Evolutionary conservation across 2,113 vertebrate genomes (phyloP).

Genomic region (Dromaius novaehollandiae): DNA sequence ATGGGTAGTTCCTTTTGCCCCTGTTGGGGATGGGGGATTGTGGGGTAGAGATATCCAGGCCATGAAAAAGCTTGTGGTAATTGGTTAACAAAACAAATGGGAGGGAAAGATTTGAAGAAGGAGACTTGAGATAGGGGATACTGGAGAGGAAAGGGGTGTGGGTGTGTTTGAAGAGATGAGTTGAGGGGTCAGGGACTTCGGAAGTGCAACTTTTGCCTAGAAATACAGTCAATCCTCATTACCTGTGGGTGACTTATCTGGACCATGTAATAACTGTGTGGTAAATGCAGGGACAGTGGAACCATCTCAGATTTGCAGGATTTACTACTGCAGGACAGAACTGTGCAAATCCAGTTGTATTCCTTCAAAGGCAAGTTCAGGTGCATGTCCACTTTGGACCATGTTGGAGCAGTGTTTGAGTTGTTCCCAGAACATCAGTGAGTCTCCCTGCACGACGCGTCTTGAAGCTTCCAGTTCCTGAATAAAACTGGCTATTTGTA

Average conservation of each 20-base stretch:
- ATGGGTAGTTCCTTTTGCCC: background rate
- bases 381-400: accelerated
- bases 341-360: background rate
- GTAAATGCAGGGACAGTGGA: background rate
- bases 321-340: background rate
- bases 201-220: background rate
- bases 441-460: background rate
- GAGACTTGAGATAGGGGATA: background rate
- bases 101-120: background rate
- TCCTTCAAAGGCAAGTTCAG: background rate
- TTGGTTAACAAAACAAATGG: background rate
- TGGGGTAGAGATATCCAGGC: background rate
- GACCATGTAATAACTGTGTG: background rate
- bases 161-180: background rate
- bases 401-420: background rate
- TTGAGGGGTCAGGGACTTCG: background rate
- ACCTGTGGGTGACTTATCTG: background rate
- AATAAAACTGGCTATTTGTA: background rate
- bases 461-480: background rate
- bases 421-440: background rate
- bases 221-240: background rate
- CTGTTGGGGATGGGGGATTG: background rate
- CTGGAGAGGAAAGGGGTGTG: background rate
- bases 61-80: background rate
- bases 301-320: background rate